Evolutionary conservation across 2,888 invertebrate species (phyloP).

Genomic region (Synanthedon tipuliformis): DNA sequence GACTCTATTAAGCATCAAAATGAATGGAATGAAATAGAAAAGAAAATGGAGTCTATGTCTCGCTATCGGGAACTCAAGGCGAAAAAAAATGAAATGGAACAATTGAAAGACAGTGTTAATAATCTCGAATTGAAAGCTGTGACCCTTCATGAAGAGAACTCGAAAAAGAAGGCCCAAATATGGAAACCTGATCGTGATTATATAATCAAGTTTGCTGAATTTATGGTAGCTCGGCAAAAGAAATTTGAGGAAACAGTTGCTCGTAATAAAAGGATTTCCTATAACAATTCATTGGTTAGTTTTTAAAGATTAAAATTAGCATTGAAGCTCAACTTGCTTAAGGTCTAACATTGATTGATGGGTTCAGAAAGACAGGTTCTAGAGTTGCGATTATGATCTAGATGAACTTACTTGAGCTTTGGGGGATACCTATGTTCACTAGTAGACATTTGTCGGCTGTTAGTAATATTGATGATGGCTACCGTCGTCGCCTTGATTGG

Average conservation of each 20-base stretch:
- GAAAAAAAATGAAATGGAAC: slow-evolving; percentile 18
- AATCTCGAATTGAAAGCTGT: slow-evolving; percentile 21
- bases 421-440: too few relatives aligned
- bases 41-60: slow-evolving; percentile 41
- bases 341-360: too few relatives aligned
- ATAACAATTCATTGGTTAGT: too few relatives aligned
- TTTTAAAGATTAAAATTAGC: too few relatives aligned
- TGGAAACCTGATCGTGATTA: slow-evolving; percentile 22
- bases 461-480: too few relatives aligned
- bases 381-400: too few relatives aligned
- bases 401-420: too few relatives aligned
- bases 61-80: slow-evolving; percentile 34
- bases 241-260: slow-evolving; percentile 10
- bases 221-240: slow-evolving; percentile 16
- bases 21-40: slow-evolving; percentile 37
- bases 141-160: slow-evolving; percentile 22
- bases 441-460: too few relatives aligned
- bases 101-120: slow-evolving; percentile 20
- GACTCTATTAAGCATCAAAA: slow-evolving; percentile 44
- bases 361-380: too few relatives aligned
- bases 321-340: too few relatives aligned
- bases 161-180: slow-evolving; percentile 18
- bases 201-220: slow-evolving; percentile 37
- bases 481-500: too few relatives aligned
- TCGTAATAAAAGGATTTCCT: too few relatives aligned